These are phyloP conservation scores for Aphis gossypii DNA, from an alignment of 1,140 invertebrate species.

Conservation along the genomic window DNA sequence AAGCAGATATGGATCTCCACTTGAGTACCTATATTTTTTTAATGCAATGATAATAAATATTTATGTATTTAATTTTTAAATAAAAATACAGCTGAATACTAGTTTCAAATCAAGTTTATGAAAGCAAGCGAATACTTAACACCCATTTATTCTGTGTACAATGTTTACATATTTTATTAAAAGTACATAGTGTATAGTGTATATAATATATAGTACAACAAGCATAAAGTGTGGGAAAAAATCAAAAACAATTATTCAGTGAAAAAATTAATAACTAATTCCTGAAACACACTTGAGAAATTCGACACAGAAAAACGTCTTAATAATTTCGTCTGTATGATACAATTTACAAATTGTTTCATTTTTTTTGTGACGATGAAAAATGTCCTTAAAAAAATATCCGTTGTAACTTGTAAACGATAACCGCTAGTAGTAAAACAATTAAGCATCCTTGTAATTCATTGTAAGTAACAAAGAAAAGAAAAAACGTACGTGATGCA, in stretches of 20 bases:
- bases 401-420: neutral
- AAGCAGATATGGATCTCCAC: neutral
- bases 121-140: neutral
- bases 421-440: neutral
- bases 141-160: neutral
- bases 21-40: neutral
- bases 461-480: slow-evolving; percentile 9
- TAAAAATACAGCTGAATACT: neutral
- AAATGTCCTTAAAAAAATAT: slow-evolving; percentile 12
- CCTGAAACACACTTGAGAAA: neutral
- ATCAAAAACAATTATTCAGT: neutral
- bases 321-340: neutral
- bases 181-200: too few relatives aligned
- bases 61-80: neutral
- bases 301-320: neutral
- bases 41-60: neutral
- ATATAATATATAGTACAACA: neutral
- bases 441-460: slow-evolving; percentile 2
- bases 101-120: neutral
- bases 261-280: neutral
- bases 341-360: neutral
- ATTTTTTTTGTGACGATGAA: neutral
- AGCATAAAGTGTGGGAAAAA: neutral
- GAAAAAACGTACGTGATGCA: neutral
- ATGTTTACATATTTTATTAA: neutral